phyloP scores from a whole-genome alignment of 2,113 vertebrate species.

The Archilochus colubris region DNA sequence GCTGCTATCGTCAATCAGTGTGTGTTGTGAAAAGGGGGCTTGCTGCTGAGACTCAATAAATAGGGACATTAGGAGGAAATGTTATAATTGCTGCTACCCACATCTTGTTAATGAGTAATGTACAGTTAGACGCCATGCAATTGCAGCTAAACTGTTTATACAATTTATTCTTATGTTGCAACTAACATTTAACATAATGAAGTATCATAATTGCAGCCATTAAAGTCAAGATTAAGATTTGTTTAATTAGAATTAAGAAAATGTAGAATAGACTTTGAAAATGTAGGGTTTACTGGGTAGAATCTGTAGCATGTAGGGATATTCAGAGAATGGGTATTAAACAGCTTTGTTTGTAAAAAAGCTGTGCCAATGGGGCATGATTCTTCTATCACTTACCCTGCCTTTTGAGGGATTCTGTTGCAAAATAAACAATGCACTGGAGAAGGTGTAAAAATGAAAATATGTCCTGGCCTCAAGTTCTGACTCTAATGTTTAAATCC shows the following conservation, averaged over 20 bases:
- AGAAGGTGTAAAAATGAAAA: not conserved
- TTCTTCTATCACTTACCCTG: not conserved
- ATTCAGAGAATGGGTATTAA: not conserved
- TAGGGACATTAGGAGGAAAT: slow-evolving; percentile 86
- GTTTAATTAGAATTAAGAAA: slow-evolving; percentile 90
- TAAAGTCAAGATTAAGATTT: slow-evolving; percentile 86
- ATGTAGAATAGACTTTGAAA: slow-evolving; percentile 78
- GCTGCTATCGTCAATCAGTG: slow-evolving; percentile 79
- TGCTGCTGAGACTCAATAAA: slow-evolving; percentile 87
- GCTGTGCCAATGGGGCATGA: not conserved
- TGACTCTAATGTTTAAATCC: not conserved
- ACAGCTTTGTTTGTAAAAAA: slow-evolving; percentile 66
- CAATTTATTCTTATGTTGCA: slow-evolving; percentile 85
- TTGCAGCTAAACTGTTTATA: slow-evolving; percentile 89
- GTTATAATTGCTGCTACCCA: slow-evolving; percentile 86
- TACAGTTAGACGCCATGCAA: slow-evolving; percentile 85
- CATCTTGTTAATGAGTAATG: slow-evolving; percentile 91
- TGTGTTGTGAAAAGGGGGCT: slow-evolving; percentile 80
- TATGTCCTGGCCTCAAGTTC: not conserved
- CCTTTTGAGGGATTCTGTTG: not conserved
- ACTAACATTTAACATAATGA: slow-evolving; percentile 85
- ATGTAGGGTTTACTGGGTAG: slow-evolving; percentile 52
- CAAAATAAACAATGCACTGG: not conserved
- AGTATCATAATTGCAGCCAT: slow-evolving; percentile 87
- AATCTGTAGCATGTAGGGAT: slow-evolving; percentile 35